Evolutionary conservation across 2,888 invertebrate genomes (phyloP), one percentile per base, ranked within the genome.

Genomic region (Mesochorus sp.): DNA sequence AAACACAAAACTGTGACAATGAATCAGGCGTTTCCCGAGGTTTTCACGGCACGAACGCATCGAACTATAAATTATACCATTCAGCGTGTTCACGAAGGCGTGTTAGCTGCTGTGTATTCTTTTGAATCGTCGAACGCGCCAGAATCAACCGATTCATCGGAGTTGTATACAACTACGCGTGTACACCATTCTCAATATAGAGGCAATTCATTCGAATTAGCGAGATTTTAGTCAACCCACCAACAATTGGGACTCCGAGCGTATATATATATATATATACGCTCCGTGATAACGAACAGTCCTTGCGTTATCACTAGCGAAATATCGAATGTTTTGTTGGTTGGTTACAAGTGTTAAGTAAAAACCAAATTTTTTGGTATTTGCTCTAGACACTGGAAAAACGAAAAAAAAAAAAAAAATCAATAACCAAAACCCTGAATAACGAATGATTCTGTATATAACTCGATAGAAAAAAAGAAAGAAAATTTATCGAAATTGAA

Each of bases 201-300:
- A n/a, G n/a, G 24, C 4, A 39, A 67, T 57, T 55, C 37, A 26
- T 49, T 57, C 21, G 19, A 49, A 76, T 76, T 57, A 64, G n/a
- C 68, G 47, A 62, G 47, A 70, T 62, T 70, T 55, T 14, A 8
- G 14, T 47, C 24, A 10, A 39, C 26, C 19, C 31, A 62, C 70
- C 37, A 39, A 57, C 55, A 57, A 44, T 47, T 26, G 37, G 26
- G 17, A 26, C 3, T 39, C n/a, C 2, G 10, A 5, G 42, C 67
- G 31, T 31, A 10, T 14, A 3, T 2, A 2, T 24, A 24, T 17
- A 28, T 26, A 19, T 19, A 8, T 19, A 37, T 10, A 14, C 5
- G 8, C 19, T 6, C 6, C 4, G 19, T 28, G 19, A 19, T 47
- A 39, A 70, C 55, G 26, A 62, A 39, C 10, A 6, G 21, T 57